A percentile compares a stretch with the other conserved stretches of the same genome.
These are phyloP conservation scores for Vannuccia rotundouncinata DNA, from an alignment of 2,888 invertebrate species.

Conservation along the genomic window DNA sequence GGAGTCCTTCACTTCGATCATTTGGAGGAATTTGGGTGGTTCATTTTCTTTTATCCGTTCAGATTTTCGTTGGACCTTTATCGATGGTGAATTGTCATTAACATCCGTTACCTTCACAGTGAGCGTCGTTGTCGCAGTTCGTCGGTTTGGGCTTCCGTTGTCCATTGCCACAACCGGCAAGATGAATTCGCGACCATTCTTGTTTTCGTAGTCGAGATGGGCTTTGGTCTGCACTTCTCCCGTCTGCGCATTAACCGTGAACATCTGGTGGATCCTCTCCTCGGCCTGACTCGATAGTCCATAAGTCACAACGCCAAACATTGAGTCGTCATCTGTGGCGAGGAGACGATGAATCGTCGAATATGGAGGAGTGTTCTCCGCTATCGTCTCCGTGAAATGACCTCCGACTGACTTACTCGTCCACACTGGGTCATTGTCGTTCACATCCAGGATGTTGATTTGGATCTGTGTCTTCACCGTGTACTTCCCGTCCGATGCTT, in stretches of 20 bases:
- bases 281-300: slow-evolving; percentile 25
- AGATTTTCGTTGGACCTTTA: neutral
- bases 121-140: slow-evolving; percentile 8
- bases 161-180: slow-evolving; percentile 25
- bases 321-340: slow-evolving; percentile 33
- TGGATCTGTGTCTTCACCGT: neutral
- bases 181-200: neutral
- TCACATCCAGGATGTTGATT: slow-evolving; percentile 27
- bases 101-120: slow-evolving; percentile 28
- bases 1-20: neutral
- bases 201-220: slow-evolving; percentile 29
- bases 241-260: slow-evolving; percentile 18
- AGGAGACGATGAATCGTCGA: slow-evolving; percentile 22
- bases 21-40: neutral
- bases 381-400: slow-evolving; percentile 12
- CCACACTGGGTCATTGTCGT: slow-evolving; percentile 30
- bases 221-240: slow-evolving; percentile 22
- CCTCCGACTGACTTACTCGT: neutral
- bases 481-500: slow-evolving; percentile 24
- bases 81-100: slow-evolving; percentile 28
- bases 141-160: neutral
- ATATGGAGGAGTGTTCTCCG: slow-evolving; percentile 23
- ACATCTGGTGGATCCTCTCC: slow-evolving; percentile 10
- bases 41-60: neutral
- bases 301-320: slow-evolving; percentile 7